phyloP scores from a whole-genome alignment of 53 echinoderm and acorn worm genomes.

The Echinometra lucunter region DNA sequence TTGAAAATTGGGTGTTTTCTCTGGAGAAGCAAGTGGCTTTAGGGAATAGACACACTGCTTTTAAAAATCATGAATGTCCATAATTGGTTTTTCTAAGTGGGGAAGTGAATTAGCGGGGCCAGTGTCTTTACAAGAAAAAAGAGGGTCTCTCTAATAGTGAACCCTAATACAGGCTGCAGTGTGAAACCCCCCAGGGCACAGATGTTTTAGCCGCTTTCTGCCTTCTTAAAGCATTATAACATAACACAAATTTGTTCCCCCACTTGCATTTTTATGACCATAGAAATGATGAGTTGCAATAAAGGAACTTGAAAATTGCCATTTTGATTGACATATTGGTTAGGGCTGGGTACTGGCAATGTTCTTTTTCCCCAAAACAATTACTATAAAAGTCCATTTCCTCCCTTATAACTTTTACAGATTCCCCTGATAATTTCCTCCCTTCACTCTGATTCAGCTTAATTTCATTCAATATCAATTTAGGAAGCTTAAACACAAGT shows the following conservation, averaged over 20 bases:
- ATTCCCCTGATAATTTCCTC: neutral
- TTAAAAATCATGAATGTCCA: constrained; percentile 22
- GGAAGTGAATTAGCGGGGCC: constrained; percentile 54
- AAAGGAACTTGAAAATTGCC: neutral
- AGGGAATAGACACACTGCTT: constrained; percentile 34
- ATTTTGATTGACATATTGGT: neutral
- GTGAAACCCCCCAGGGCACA: constrained; percentile 1
- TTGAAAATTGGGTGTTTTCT: neutral
- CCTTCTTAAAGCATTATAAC: neutral
- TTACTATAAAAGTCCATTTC: neutral
- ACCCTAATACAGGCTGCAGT: neutral
- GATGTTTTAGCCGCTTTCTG: constrained; percentile 45
- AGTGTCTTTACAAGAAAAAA: neutral
- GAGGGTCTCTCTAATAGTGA: constrained; percentile 2
- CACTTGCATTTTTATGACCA: constrained; percentile 8
- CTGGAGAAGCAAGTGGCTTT: neutral
- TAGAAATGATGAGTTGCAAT: neutral
- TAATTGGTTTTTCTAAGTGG: constrained; percentile 40
- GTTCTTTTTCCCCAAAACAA: neutral
- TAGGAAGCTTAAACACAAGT: neutral
- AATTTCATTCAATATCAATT: neutral
- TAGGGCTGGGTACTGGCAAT: neutral
- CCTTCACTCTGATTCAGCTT: neutral
- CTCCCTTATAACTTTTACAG: neutral
- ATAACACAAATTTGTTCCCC: neutral